A percentile compares a stretch with the other conserved stretches of the same genome.
Evolutionary conservation across 2,797 vertebrate species (phyloP).

Genomic region (Labroides dimidiatus): DNA sequence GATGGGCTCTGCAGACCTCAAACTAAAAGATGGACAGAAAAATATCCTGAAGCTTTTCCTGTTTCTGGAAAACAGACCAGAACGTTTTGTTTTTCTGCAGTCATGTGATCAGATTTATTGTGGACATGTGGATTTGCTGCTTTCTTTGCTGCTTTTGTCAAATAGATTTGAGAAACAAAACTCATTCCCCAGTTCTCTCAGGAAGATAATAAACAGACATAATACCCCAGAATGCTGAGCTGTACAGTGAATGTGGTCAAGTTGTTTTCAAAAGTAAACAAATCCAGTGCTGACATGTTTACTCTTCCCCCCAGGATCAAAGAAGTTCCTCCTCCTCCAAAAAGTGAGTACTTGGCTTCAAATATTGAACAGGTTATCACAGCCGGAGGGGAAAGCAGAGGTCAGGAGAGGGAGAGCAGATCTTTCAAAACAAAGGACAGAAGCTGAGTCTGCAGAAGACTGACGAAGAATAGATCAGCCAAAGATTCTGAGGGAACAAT

Average conservation of each 20-base stretch:
- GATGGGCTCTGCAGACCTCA: not conserved
- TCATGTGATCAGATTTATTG: too few relatives aligned
- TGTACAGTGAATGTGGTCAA: not conserved
- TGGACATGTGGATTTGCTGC: too few relatives aligned
- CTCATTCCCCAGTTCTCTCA: too few relatives aligned
- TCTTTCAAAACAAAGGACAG: not conserved
- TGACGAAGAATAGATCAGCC: not conserved
- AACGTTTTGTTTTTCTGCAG: too few relatives aligned
- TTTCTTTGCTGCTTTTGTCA: too few relatives aligned
- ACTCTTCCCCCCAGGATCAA: conserved; percentile 74
- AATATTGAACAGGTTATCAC: conserved; percentile 1
- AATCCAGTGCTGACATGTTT: conserved; percentile 31
- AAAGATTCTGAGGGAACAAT: too few relatives aligned
- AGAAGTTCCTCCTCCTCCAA: conserved; percentile 80
- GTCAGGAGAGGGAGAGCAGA: conserved; percentile 7
- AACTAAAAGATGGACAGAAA: too few relatives aligned
- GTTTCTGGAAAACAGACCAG: too few relatives aligned
- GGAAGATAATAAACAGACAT: too few relatives aligned
- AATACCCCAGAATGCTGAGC: too few relatives aligned
- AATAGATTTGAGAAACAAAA: too few relatives aligned
- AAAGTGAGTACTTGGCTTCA: conserved; percentile 78
- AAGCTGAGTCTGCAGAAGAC: conserved; percentile 10
- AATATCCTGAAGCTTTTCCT: too few relatives aligned
- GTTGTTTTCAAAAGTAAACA: not conserved
- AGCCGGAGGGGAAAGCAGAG: not conserved